Evolutionary conservation across 2,888 invertebrate species (phyloP).

Genomic region (Baronia brevicornis): DNA sequence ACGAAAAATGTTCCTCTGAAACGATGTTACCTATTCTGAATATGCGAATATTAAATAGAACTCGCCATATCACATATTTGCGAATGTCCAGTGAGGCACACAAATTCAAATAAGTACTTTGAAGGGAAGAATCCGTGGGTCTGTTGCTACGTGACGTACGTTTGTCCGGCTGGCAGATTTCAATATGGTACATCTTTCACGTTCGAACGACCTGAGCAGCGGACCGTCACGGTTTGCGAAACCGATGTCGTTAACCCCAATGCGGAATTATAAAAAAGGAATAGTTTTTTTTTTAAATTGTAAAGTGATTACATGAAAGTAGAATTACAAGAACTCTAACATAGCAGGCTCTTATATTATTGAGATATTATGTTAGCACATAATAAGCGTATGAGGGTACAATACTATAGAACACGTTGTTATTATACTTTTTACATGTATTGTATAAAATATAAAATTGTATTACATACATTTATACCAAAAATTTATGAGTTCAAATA

Average conservation of each 20-base stretch:
- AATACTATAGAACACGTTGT: too few species aligned
- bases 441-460: too few species aligned
- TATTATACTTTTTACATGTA: too few species aligned
- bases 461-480: too few species aligned
- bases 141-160: constrained; percentile 47
- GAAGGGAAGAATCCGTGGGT: constrained; percentile 48
- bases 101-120: constrained; percentile 52
- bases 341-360: too few species aligned
- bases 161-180: constrained; percentile 55
- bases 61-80: constrained; percentile 45
- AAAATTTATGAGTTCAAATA: too few species aligned
- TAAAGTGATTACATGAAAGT: too few species aligned
- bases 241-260: constrained; percentile 41
- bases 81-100: constrained; percentile 43
- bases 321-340: too few species aligned
- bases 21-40: constrained; percentile 17
- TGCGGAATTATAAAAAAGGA: constrained; percentile 2
- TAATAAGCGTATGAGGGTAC: too few species aligned
- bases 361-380: too few species aligned
- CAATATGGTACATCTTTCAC: constrained; percentile 61
- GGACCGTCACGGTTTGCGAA: constrained; percentile 51
- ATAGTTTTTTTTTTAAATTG: not conserved
- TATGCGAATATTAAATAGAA: constrained; percentile 33
- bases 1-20: too few species aligned
- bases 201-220: constrained; percentile 36